These are phyloP conservation scores for Venturia canescens DNA, from an alignment of 1,140 invertebrate genomes.

Conservation along the genomic window DNA sequence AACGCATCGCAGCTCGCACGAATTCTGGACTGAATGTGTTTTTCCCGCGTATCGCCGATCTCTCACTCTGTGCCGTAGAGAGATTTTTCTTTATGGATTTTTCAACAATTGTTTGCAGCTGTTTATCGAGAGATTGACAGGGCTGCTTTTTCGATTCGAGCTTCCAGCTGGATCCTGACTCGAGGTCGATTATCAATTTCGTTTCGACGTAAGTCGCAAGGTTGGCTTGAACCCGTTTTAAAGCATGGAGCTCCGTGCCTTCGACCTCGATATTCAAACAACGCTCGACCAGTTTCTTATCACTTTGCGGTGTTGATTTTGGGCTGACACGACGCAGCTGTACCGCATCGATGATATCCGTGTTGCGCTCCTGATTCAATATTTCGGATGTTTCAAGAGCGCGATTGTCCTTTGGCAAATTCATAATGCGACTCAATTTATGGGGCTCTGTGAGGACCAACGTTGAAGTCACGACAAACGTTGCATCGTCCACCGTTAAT, in stretches of 20 bases:
- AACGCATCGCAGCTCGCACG: slow-evolving; percentile 62
- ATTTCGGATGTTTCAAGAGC: not conserved
- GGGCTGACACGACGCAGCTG: slow-evolving; percentile 68
- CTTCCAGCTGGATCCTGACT: too few relatives aligned
- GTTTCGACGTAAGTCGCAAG: slow-evolving; percentile 68
- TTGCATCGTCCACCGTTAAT: slow-evolving; percentile 66
- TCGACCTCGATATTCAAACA: slow-evolving; percentile 73
- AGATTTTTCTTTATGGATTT: slow-evolving; percentile 71
- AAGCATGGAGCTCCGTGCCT: slow-evolving; percentile 63
- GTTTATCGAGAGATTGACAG: slow-evolving; percentile 63
- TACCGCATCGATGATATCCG: slow-evolving; percentile 72
- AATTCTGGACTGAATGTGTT: slow-evolving; percentile 61
- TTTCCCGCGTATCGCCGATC: not conserved
- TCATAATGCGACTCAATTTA: slow-evolving; percentile 35
- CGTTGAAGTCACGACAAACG: slow-evolving; percentile 70
- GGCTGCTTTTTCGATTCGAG: slow-evolving; percentile 32
- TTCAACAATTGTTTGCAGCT: slow-evolving; percentile 70
- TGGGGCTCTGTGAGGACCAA: slow-evolving; percentile 59
- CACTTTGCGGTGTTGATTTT: slow-evolving; percentile 30
- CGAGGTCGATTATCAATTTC: slow-evolving; percentile 59
- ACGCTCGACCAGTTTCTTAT: slow-evolving; percentile 64
- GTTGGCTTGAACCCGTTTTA: slow-evolving; percentile 67
- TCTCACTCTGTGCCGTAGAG: slow-evolving; percentile 44
- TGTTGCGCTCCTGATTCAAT: slow-evolving; percentile 64
- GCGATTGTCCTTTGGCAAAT: slow-evolving; percentile 42